Conservation (phyloP, 2,888 invertebrate species). For the Plagodis pulveraria region DNA sequence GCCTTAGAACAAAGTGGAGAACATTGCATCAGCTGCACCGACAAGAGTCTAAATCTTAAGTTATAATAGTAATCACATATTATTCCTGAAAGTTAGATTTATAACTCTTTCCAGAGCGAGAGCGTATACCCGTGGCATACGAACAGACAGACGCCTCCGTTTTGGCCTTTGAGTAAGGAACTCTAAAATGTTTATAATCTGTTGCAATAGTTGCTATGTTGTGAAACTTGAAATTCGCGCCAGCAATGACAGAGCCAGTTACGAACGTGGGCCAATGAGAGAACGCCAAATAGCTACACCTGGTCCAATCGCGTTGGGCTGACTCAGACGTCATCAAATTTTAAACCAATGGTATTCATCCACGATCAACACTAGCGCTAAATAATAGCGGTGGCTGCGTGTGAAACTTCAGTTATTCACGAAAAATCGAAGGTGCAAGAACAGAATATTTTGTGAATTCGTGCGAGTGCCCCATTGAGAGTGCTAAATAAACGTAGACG, state of each 20-base stretch:
- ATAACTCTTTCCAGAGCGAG: too few relatives aligned
- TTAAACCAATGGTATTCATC: slow-evolving; percentile 78
- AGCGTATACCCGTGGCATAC: too few relatives aligned
- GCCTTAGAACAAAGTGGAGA: too few relatives aligned
- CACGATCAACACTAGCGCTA: slow-evolving; percentile 87
- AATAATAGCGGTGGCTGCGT: slow-evolving; percentile 78
- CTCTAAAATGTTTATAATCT: too few relatives aligned
- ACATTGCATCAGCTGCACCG: too few relatives aligned
- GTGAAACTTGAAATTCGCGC: slow-evolving; percentile 64
- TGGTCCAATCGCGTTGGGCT: slow-evolving; percentile 71
- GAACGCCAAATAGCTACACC: slow-evolving; percentile 82
- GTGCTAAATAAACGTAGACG: slow-evolving; percentile 69
- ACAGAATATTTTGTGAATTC: slow-evolving; percentile 53
- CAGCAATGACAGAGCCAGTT: slow-evolving; percentile 58
- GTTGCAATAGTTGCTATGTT: not conserved
- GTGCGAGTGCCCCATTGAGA: slow-evolving; percentile 57
- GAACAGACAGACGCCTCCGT: too few relatives aligned
- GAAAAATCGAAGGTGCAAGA: slow-evolving; percentile 69
- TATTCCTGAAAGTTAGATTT: too few relatives aligned
- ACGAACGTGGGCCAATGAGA: slow-evolving; percentile 89
- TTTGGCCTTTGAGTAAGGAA: too few relatives aligned
- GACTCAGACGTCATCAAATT: slow-evolving; percentile 71
- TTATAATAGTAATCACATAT: too few relatives aligned
- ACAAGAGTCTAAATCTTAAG: too few relatives aligned
- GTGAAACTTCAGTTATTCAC: slow-evolving; percentile 75